Evolutionary conservation across 92 coral and sea anemone genomes (phyloP).

Genomic region (Plumapathes pennacea): DNA sequence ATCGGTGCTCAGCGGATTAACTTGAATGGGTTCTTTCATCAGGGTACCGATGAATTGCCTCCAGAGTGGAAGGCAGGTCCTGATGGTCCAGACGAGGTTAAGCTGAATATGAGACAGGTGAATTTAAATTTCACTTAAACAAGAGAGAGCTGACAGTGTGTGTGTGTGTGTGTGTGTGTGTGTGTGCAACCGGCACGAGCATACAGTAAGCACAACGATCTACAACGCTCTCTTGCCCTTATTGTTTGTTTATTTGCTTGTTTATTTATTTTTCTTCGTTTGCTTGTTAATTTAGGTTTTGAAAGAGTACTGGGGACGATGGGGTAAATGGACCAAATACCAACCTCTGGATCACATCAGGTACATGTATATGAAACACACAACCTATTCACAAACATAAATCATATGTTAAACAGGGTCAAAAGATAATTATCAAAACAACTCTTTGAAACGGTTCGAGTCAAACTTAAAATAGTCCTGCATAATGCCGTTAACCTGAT

Average conservation of each 20-base stretch:
- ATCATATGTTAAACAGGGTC: no score
- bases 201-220: no score
- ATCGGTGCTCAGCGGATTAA: no score
- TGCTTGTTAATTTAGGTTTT: conserved; percentile 51
- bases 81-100: conserved; percentile 87
- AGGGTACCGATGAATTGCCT: conserved; percentile 94
- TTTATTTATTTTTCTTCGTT: no score
- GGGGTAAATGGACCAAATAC: conserved; percentile 97
- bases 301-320: conserved; percentile 96
- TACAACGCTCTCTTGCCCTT: no score
- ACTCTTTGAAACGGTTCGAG: not conserved
- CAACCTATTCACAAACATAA: no score
- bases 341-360: conserved; percentile 97
- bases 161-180: no score
- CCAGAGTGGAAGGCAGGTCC: conserved; percentile 78
- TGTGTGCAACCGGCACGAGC: no score
- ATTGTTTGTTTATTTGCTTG: not conserved
- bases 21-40: not conserved
- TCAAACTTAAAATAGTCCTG: not conserved
- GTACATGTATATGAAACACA: not conserved
- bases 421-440: no score
- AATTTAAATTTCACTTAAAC: not conserved
- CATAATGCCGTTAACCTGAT: not conserved
- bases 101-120: conserved; percentile 84
- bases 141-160: not conserved